Base-by-base conservation (phyloP, 2,797 vertebrate genomes). In the Iguana delicatissima region DNA sequence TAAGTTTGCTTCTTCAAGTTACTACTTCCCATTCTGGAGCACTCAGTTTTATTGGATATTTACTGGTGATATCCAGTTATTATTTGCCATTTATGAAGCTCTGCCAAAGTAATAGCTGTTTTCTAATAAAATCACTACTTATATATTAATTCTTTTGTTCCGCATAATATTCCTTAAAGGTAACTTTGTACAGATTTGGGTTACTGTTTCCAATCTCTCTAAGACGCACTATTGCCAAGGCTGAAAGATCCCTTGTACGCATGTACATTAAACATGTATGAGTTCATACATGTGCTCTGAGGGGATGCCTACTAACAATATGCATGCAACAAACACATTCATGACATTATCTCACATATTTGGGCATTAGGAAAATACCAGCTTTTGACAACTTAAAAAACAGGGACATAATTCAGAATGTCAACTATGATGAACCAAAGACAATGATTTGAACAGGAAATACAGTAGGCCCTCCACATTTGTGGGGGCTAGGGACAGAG, bases 371-470 rank as follows among this genome's bases (percentile, higher is more conserved):
- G 35, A 89, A 57, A 85, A 52, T 57, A 72, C 38, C 50, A 80
- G 10, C 26, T 46, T 80, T 46, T 80, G 73, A 72, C 50, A 73
- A 50, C 62, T 89, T 9, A 84, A 84, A 84, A 67, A 76, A 77
- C 5, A 55, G 32, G 50, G 35, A 57, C 52, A 80, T 42, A 35
- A 59, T 72, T 90, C n/a, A 69, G 46, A 80, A 72, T 86, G 35
- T 80, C 59, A 73, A 50, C 24, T 80, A 35, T 73, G 42, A 57
- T 73, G 87, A 81, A 4, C 86, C 10, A 80, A 73, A 76, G 6
- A 46, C 67, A 67, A 57, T 72, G 57, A 80, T 86, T 46, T 80
- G 50, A 85, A 84, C 42, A 22, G 72, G 84, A 79, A 42, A 69
- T 55, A 59, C 42, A 46, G 42, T 4, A 46, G 42, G 42, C 42